Evolutionary conservation across 2,797 vertebrate genomes (phyloP).

Genomic region (Poliocrania exsul): DNA sequence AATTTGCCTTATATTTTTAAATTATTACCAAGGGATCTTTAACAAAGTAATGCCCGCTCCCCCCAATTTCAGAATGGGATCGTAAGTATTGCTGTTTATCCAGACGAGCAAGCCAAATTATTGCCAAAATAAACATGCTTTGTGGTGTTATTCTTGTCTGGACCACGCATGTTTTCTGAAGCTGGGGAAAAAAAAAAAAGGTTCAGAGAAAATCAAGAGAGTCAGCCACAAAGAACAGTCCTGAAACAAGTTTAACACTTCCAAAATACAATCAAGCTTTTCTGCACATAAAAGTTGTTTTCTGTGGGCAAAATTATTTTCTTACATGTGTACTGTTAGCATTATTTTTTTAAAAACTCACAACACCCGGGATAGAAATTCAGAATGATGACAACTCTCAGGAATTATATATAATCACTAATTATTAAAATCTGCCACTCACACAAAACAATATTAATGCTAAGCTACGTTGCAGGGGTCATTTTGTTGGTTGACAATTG

Average conservation of each 20-base stretch:
- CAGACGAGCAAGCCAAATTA: background rate
- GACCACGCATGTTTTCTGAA: background rate
- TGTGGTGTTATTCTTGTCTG: background rate
- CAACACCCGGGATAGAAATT: background rate
- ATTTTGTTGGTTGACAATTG: background rate
- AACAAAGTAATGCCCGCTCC: background rate
- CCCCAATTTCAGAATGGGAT: background rate
- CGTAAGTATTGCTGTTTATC: background rate
- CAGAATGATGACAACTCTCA: background rate
- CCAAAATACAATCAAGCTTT: background rate
- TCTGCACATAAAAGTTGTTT: background rate
- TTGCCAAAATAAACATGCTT: background rate
- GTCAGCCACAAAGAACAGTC: background rate
- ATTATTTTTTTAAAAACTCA: background rate
- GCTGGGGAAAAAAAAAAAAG: background rate
- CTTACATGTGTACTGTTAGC: background rate
- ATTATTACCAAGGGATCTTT: background rate
- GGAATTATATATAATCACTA: background rate
- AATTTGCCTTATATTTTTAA: background rate
- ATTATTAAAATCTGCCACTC: background rate
- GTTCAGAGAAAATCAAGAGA: background rate
- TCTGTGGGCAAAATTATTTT: background rate
- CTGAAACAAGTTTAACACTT: background rate
- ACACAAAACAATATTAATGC: background rate
- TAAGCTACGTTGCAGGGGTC: background rate